Evolutionary conservation across 2,113 vertebrate genomes (phyloP).

Genomic region (Periophthalmus modestus): DNA sequence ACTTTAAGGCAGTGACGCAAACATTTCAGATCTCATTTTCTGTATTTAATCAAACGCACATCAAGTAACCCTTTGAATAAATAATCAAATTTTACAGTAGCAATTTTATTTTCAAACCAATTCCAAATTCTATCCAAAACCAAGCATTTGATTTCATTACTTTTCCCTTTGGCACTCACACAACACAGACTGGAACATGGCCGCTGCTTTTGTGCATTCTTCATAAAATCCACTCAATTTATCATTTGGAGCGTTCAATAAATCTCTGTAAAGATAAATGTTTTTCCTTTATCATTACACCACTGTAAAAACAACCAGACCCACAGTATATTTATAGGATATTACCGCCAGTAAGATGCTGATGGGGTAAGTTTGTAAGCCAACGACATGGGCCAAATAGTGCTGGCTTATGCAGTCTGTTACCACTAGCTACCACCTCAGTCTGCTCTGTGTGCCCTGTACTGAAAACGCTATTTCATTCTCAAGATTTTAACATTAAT

Average conservation of each 20-base stretch:
- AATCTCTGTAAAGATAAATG: constrained; percentile 16
- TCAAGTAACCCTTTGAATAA: neutral
- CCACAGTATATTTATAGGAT: constrained; percentile 29
- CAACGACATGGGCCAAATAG: constrained; percentile 32
- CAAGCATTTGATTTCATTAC: neutral
- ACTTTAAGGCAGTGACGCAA: neutral
- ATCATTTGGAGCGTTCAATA: constrained; percentile 8
- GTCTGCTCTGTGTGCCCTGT: constrained; percentile 11
- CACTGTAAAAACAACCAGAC: constrained; percentile 40
- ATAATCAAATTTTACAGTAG: neutral
- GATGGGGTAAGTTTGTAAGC: constrained; percentile 39
- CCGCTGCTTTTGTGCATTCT: constrained; percentile 10
- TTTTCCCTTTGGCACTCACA: neutral
- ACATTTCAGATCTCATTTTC: neutral
- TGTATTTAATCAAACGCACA: neutral
- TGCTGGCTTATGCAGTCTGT: constrained; percentile 40
- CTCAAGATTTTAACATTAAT: constrained; percentile 32
- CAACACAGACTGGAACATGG: constrained; percentile 2
- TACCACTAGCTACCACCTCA: constrained; percentile 19
- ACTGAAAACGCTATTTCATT: constrained; percentile 27
- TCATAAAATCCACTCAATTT: constrained; percentile 12
- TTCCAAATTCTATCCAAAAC: neutral
- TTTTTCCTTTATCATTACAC: constrained; percentile 28
- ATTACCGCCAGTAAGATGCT: constrained; percentile 38
- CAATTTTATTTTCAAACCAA: neutral